phyloP scores from a whole-genome alignment of 2,797 vertebrate genomes.

The Pachyuromys duprasi region DNA sequence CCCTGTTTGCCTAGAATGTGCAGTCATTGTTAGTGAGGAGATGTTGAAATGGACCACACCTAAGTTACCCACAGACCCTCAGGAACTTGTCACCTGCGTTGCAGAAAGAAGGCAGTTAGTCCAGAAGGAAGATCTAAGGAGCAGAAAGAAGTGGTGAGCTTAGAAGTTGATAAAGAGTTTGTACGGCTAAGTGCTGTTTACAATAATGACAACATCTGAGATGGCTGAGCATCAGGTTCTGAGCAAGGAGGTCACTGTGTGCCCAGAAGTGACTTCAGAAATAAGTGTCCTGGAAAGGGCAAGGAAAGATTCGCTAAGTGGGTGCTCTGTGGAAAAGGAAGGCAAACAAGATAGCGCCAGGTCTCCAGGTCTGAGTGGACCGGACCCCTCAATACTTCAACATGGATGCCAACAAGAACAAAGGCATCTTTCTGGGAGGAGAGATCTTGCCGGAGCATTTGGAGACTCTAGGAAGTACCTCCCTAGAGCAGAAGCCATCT shows the following conservation, averaged over 20 bases:
- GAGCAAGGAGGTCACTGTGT: neutral
- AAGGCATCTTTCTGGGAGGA: slow-evolving; percentile 90
- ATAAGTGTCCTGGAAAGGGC: slow-evolving; percentile 90
- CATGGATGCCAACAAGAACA: slow-evolving; percentile 89
- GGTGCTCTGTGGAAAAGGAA: slow-evolving; percentile 83
- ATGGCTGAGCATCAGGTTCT: neutral
- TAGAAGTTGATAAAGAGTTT: neutral
- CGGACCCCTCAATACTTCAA: slow-evolving; percentile 88
- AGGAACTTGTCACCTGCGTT: neutral
- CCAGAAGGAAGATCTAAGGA: neutral
- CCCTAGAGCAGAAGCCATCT: slow-evolving; percentile 92
- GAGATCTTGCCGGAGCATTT: slow-evolving; percentile 89
- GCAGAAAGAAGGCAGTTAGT: neutral
- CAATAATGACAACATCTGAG: neutral
- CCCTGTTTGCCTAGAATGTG: neutral
- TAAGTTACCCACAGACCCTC: neutral
- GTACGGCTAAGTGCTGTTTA: neutral
- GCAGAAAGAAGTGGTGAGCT: neutral
- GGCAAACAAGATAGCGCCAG: slow-evolving; percentile 90
- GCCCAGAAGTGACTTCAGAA: slow-evolving; percentile 38
- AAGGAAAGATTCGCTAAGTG: neutral
- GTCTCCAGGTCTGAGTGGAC: slow-evolving; percentile 89
- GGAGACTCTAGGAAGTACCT: slow-evolving; percentile 81
- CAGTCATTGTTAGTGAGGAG: neutral
- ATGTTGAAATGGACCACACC: neutral